Conservation (phyloP, 2,113 vertebrate species). For the Ahaetulla prasina region DNA sequence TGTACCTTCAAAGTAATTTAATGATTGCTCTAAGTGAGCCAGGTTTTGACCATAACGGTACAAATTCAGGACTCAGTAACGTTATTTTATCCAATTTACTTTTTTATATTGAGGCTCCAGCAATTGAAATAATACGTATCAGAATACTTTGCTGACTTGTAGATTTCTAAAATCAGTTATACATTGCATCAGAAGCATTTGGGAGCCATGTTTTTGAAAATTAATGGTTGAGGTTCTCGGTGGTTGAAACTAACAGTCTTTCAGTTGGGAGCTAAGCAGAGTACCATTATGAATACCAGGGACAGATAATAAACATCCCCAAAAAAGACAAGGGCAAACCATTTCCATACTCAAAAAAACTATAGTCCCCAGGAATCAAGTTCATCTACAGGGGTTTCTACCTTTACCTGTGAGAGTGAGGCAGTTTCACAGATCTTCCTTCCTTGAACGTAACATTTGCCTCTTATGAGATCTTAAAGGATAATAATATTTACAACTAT, state of each 20-base stretch:
- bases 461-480: background rate
- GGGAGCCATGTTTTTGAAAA: background rate
- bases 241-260: background rate
- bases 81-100: slow-evolving; percentile 29
- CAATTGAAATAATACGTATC: background rate
- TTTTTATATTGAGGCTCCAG: slow-evolving; percentile 47
- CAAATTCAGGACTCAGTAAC: slow-evolving; percentile 47
- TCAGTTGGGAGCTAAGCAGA: background rate
- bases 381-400: background rate
- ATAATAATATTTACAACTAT: background rate
- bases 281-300: background rate
- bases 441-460: background rate
- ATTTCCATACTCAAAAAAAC: background rate
- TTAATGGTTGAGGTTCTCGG: background rate
- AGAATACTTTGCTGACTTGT: background rate
- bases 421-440: background rate
- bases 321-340: background rate
- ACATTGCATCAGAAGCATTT: background rate
- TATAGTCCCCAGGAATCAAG: background rate
- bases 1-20: background rate
- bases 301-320: background rate
- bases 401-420: background rate
- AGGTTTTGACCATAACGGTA: slow-evolving; percentile 6
- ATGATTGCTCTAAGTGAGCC: background rate
- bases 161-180: background rate